phyloP scores from a whole-genome alignment of 1,140 invertebrate species.

The Hyphantria cunea region DNA sequence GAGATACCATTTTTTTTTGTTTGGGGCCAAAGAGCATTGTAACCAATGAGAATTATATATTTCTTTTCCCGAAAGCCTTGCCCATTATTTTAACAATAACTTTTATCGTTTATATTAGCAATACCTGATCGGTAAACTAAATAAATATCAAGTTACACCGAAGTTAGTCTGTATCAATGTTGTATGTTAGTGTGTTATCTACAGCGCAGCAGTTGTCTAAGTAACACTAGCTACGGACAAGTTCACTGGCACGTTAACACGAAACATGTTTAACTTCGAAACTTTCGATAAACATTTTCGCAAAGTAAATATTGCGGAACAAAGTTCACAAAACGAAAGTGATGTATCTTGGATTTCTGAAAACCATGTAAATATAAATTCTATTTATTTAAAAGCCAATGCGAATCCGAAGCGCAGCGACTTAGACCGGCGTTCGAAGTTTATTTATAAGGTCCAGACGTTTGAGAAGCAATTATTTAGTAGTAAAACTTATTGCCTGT shows the following conservation, averaged over 20 bases:
- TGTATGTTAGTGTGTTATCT: slow-evolving; percentile 52
- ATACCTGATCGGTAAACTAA: too few relatives aligned
- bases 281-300: slow-evolving; percentile 36
- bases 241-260: slow-evolving; percentile 50
- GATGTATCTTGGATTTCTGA: slow-evolving; percentile 19
- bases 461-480: slow-evolving; percentile 21
- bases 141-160: slow-evolving; percentile 6
- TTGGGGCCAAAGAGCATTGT: too few relatives aligned
- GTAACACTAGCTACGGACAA: slow-evolving; percentile 50
- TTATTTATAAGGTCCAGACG: slow-evolving; percentile 21
- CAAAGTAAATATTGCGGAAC: slow-evolving; percentile 18
- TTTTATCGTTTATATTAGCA: too few relatives aligned
- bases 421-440: neutral
- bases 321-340: slow-evolving; percentile 11
- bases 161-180: slow-evolving; percentile 43
- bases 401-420: neutral
- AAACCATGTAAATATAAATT: neutral
- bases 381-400: slow-evolving; percentile 3
- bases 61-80: too few relatives aligned
- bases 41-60: too few relatives aligned
- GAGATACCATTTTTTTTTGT: too few relatives aligned
- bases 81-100: too few relatives aligned
- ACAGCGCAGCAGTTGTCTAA: slow-evolving; percentile 51
- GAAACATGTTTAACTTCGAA: slow-evolving; percentile 37
- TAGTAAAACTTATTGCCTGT: slow-evolving; percentile 28